A percentile compares a stretch with the other conserved stretches of the same genome.
Evolutionary conservation across 2,797 vertebrate species (phyloP).

Genomic region (Karalla daura): DNA sequence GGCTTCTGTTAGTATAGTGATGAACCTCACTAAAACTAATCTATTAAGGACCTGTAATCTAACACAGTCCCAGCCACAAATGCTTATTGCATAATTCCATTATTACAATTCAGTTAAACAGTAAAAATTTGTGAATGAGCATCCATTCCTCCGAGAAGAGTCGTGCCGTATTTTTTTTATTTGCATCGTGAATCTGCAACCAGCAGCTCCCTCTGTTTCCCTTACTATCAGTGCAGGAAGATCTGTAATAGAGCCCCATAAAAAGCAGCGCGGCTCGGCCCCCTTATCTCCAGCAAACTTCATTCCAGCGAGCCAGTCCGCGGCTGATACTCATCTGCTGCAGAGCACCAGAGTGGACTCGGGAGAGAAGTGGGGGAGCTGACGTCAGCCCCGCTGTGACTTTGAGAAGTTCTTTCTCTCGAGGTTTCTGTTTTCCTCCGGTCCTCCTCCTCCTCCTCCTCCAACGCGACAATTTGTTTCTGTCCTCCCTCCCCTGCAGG

Average conservation of each 20-base stretch:
- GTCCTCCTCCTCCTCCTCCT: too few species aligned
- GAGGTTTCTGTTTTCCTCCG: not conserved
- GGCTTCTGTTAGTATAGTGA: too few species aligned
- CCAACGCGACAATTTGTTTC: not conserved
- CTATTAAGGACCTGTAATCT: too few species aligned
- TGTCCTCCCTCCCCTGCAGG: slow-evolving; percentile 76
- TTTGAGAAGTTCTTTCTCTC: slow-evolving; percentile 43
- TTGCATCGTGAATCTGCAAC: too few species aligned
- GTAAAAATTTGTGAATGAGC: too few species aligned
- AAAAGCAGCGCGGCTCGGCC: slow-evolving; percentile 4
- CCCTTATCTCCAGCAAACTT: slow-evolving; percentile 38
- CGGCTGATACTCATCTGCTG: slow-evolving; percentile 46
- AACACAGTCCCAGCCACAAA: too few species aligned
- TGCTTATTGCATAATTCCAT: too few species aligned
- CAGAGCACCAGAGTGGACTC: slow-evolving; percentile 12
- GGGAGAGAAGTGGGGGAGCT: slow-evolving; percentile 17
- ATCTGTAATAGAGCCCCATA: slow-evolving; percentile 10
- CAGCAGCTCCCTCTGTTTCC: not conserved
- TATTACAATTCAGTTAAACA: too few species aligned
- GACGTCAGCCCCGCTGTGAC: slow-evolving; percentile 40
- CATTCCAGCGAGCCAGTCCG: slow-evolving; percentile 20
- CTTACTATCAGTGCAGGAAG: slow-evolving; percentile 5
- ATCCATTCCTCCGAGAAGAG: too few species aligned
- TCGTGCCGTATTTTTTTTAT: too few species aligned
- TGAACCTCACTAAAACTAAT: too few species aligned